Base-by-base conservation (phyloP, 2,888 invertebrate species). In the Melanophora roralis region DNA sequence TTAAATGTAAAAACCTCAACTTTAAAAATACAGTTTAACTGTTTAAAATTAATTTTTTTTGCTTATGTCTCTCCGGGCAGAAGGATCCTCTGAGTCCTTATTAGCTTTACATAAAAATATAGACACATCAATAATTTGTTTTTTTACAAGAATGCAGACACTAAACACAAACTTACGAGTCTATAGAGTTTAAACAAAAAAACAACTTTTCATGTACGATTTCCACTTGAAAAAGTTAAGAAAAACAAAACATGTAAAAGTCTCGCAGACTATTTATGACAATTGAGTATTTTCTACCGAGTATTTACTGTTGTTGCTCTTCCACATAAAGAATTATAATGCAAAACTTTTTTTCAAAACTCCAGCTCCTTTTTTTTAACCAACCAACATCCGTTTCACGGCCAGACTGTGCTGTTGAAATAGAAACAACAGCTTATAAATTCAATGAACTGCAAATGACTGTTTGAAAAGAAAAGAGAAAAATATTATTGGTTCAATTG, bases 391-490 rank as follows among this genome's bases (percentile, higher is more conserved):
- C 19, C 19, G n/a, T 3, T 47, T 62, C 68, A 68, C 0, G 36
- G 60, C 45, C 68, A 62, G n/a, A n/a, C n/a, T n/a, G 45, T 75
- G 45, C 27, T 6, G 27, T 27, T 53, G 27, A 1, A 19, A 5
- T 64, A 51, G 23, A 12, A n/a, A 11, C 1, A 36, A 55, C 8
- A 38, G 27, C 16, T 21, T 71, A 67, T 12, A 75, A 71, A 75
- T 75, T 71, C 75, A 71, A 72, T 75, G 71, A 75, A 71, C 40
- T 60, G 40, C 75, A 79, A 71, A 75, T 55, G 71, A 75, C 71
- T 79, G 75, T 69, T 64, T 43, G n/a, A 59, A 64, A 53, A 68
- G 36, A 62, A 53, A 23, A 60, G 59, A n/a, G n/a, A n/a, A n/a
- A 75, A 53, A 75, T 47, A 19, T 43, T n/a, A 32, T n/a, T n/a